Evolutionary conservation across 1,140 invertebrate genomes (phyloP), one percentile per base, ranked within the genome.

Genomic region (Metaphire vulgaris): DNA sequence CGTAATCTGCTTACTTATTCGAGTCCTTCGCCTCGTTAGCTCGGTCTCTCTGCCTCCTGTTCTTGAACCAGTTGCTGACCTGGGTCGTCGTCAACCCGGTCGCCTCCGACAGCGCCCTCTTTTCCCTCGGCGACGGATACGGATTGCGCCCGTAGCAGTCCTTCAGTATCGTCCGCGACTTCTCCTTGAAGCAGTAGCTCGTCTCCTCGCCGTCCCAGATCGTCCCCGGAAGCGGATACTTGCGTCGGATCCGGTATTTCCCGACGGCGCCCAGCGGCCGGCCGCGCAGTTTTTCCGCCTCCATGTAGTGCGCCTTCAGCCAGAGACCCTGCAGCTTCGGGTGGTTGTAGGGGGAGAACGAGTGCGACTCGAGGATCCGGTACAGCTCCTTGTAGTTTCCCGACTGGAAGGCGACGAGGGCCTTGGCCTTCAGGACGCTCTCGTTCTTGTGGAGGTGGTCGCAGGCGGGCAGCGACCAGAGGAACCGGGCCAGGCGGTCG

Each of bases 101-200:
- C 66, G 96, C 95, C 81, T 93, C 92, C 28, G 98, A 97, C 81
- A 99, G 87, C 87, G 99, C 96, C 66, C 96, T 88, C 87, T 99
- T 99, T 88, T 99, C 99, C 67, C 94, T 97, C 28, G 97, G 97
- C 86, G 99, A 99, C 33, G 97, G 97, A 88, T 99, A 99, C 1
- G 97, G 96, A 87, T 99, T 97, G 87, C 98, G 95, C 2, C 98
- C 90, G 85, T 98, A 98, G 6, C 69, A 71, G 32, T 71, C 69
- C 15, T n/a, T 71, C 14, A 71, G 15, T 6, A n/a, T 71, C 14
- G 69, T 30, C 29, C 69, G 28, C 69, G 69, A 71, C 28, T 71
- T n/a, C n/a, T n/a, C n/a, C n/a, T n/a, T n/a, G n/a, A n/a, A n/a
- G n/a, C n/a, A n/a, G n/a, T n/a, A n/a, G n/a, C n/a, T n/a, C n/a